Conservation (phyloP, 2,113 vertebrate species). For the Thamnaconus septentrionalis region DNA sequence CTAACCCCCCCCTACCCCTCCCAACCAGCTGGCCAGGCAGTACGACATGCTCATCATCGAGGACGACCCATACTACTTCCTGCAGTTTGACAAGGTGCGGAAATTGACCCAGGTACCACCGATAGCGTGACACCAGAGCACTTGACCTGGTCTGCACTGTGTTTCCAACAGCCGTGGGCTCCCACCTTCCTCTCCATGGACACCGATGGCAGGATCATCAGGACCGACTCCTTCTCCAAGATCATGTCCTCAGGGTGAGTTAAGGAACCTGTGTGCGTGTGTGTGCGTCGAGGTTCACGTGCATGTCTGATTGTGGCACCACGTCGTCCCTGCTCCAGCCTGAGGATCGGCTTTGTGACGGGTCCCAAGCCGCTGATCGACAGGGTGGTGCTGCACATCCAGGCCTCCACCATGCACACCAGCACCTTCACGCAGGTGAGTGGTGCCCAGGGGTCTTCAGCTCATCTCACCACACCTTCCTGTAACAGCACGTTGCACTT, state of each 20-base stretch:
- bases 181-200: constrained; percentile 81
- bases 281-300: neutral
- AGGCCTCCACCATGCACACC: constrained; percentile 88
- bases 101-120: neutral
- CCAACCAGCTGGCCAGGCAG: constrained; percentile 84
- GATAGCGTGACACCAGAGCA: neutral
- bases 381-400: constrained; percentile 86
- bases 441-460: neutral
- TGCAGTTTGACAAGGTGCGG: constrained; percentile 91
- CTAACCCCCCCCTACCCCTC: constrained; percentile 17
- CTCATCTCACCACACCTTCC: too few relatives aligned
- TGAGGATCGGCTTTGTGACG: constrained; percentile 91
- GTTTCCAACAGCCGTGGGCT: constrained; percentile 66
- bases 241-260: constrained; percentile 81
- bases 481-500: too few relatives aligned
- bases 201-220: constrained; percentile 74
- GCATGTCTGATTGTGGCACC: neutral
- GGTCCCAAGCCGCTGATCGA: constrained; percentile 89
- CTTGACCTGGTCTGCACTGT: neutral
- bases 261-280: neutral
- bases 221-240: constrained; percentile 82
- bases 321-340: constrained; percentile 57
- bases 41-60: constrained; percentile 96
- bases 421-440: constrained; percentile 92
- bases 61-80: constrained; percentile 97